Conservation (phyloP, 2,797 vertebrate species). For the Chelidonichthys spinosus region DNA sequence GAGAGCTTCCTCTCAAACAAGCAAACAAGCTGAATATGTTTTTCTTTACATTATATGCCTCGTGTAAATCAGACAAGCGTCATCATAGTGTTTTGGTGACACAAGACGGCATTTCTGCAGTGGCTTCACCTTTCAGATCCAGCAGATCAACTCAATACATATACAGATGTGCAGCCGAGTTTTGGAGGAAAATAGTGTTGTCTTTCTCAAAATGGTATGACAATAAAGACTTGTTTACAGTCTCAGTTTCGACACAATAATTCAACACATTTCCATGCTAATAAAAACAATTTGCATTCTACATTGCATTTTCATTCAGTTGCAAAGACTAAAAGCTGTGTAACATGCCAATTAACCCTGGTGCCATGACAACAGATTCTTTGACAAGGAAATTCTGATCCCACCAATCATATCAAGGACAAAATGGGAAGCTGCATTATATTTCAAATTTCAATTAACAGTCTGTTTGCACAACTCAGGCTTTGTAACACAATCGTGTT, state of each 20-base stretch:
- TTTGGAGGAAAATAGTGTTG: neutral
- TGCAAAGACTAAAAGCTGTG: neutral
- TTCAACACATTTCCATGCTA: no score
- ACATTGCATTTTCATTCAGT: neutral
- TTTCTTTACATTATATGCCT: neutral
- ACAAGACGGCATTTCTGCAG: no score
- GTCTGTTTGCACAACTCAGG: neutral
- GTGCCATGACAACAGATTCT: neutral
- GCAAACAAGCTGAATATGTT: neutral
- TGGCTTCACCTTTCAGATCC: no score
- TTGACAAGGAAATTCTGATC: neutral
- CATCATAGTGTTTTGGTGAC: neutral
- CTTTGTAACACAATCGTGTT: neutral
- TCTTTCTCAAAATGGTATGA: neutral
- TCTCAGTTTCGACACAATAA: neutral
- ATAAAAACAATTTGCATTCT: neutral
- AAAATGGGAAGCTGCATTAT: neutral
- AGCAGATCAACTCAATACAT: neutral
- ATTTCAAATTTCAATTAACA: neutral
- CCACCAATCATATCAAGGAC: neutral
- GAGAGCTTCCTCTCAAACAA: neutral
- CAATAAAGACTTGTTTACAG: neutral
- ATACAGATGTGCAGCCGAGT: neutral
- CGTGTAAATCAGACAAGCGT: neutral
- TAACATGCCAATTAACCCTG: neutral